Percentiles rank a stretch among this genome's conserved stretches.
phyloP scores from a whole-genome alignment of 2,797 vertebrate genomes.

The Paedocypris micromegethes region DNA sequence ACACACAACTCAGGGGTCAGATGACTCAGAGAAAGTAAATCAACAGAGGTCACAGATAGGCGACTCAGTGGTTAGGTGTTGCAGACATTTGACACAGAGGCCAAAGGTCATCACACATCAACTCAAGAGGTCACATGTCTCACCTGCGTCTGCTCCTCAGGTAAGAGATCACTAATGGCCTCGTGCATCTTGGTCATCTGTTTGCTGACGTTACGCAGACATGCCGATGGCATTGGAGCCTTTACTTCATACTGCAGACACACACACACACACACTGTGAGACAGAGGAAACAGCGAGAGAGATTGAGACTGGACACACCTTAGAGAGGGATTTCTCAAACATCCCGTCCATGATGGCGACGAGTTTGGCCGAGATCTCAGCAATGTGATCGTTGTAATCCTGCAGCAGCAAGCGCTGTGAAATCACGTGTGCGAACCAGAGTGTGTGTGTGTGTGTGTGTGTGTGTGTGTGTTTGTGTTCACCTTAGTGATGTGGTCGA shows the following conservation, averaged over 20 bases:
- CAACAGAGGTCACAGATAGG: too few species aligned
- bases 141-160: slow-evolving; percentile 94
- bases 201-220: slow-evolving; percentile 94
- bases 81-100: too few species aligned
- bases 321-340: slow-evolving; percentile 93
- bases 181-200: slow-evolving; percentile 98
- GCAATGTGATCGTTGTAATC: slow-evolving; percentile 96
- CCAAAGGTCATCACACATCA: too few species aligned
- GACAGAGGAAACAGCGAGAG: background rate
- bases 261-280: background rate
- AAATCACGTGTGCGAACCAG: background rate
- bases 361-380: slow-evolving; percentile 93
- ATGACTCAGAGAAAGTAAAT: too few species aligned
- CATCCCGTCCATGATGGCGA: slow-evolving; percentile 96
- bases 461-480: slow-evolving; percentile 5
- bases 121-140: background rate
- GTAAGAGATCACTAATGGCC: slow-evolving; percentile 89
- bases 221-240: slow-evolving; percentile 91
- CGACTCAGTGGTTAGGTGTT: too few species aligned
- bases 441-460: background rate
- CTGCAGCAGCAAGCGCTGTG: slow-evolving; percentile 57
- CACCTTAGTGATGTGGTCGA: slow-evolving; percentile 98
- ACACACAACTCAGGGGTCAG: too few species aligned
- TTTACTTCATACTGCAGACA: slow-evolving; percentile 89
- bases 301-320: slow-evolving; percentile 62